Conservation (phyloP, 2,797 vertebrate genomes). For the Myiotriccus ornatus region DNA sequence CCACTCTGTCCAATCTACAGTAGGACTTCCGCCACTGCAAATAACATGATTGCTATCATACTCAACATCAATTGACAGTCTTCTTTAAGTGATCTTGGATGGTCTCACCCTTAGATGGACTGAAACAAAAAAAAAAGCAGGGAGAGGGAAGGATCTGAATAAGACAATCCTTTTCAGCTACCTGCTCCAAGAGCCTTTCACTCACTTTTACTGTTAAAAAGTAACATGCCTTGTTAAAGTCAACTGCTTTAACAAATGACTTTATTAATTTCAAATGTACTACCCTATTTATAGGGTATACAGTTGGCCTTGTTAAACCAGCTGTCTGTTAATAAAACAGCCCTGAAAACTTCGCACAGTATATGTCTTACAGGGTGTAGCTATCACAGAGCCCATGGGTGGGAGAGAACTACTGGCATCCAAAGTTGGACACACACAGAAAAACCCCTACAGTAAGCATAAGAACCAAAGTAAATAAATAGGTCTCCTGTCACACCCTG, state of each 20-base stretch:
- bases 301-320: not conserved
- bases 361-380: not conserved
- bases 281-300: not conserved
- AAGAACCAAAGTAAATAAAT: conserved; percentile 29
- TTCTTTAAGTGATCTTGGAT: not conserved
- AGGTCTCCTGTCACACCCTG: conserved; percentile 35
- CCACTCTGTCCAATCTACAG: not conserved
- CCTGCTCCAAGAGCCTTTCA: not conserved
- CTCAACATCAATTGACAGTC: not conserved
- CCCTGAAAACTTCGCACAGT: not conserved
- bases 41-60: not conserved
- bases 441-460: not conserved
- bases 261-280: conserved; percentile 6
- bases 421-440: not conserved
- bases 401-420: not conserved
- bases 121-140: not conserved
- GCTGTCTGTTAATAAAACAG: not conserved
- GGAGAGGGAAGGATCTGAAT: not conserved
- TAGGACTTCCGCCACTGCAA: not conserved
- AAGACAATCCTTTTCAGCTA: not conserved
- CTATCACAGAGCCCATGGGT: not conserved
- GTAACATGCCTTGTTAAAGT: not conserved
- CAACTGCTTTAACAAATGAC: not conserved
- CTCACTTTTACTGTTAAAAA: not conserved
- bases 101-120: not conserved